Conservation (phyloP, 2,888 invertebrate species). For the Penaeus monodon region DNA sequence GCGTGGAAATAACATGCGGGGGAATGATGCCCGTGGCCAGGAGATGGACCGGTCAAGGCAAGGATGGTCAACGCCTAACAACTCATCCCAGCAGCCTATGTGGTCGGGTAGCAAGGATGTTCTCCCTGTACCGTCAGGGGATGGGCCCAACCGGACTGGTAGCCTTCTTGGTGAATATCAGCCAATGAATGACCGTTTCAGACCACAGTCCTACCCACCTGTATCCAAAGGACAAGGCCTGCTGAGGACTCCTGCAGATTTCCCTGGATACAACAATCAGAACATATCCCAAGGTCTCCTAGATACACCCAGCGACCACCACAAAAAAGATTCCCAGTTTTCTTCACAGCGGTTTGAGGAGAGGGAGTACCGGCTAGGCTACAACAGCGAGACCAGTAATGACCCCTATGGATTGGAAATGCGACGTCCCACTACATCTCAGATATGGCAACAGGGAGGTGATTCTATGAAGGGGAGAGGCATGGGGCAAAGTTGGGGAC, state of each 20-base stretch:
- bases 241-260: not conserved
- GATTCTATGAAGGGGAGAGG: constrained; percentile 1
- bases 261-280: not conserved
- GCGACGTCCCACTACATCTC: not conserved
- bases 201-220: not conserved
- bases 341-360: constrained; percentile 22
- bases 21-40: not conserved
- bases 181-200: constrained; percentile 19
- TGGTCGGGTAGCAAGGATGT: not conserved
- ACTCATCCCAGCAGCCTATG: not conserved
- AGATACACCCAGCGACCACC: not conserved
- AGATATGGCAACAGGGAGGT: constrained; percentile 13
- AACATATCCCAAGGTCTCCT: not conserved
- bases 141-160: not conserved
- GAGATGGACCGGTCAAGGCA: not conserved
- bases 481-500: not conserved
- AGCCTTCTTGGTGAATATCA: constrained; percentile 22
- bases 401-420: not conserved
- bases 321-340: constrained; percentile 15
- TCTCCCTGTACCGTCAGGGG: not conserved
- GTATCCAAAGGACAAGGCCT: not conserved
- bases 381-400: not conserved
- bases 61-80: not conserved
- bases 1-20: not conserved
- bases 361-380: constrained; percentile 18